Percentiles rank a stretch among this genome's conserved stretches.
phyloP scores from a whole-genome alignment of 2,113 vertebrate species.

The Microtus richardsoni region DNA sequence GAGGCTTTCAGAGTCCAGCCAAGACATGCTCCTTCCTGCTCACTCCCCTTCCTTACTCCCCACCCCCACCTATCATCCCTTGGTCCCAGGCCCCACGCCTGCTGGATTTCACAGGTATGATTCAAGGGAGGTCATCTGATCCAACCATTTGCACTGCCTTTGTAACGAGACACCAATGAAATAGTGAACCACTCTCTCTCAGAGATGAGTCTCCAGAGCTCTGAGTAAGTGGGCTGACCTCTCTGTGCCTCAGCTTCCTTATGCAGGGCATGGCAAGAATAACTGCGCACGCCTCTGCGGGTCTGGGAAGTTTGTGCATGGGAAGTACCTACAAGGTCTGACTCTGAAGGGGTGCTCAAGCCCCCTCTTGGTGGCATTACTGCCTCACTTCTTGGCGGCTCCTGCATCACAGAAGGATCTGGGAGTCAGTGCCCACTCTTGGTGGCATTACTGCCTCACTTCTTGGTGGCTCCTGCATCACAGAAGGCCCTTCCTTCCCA shows the following conservation, averaged over 20 bases:
- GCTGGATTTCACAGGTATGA: neutral
- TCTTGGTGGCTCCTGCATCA: neutral
- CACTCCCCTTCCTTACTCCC: neutral
- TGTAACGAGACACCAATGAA: neutral
- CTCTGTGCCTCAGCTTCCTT: neutral
- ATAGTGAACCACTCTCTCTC: neutral
- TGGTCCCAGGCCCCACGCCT: fast-evolving
- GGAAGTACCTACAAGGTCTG: neutral
- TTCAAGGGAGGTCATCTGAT: neutral
- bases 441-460: neutral
- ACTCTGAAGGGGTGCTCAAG: neutral
- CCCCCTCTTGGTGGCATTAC: too few relatives aligned
- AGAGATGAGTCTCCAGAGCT: neutral
- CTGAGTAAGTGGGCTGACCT: neutral
- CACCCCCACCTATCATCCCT: neutral
- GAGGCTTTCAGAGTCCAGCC: neutral
- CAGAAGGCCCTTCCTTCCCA: neutral
- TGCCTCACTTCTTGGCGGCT: neutral
- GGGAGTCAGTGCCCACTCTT: neutral
- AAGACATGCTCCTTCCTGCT: neutral
- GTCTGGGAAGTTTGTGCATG: fast-evolving
- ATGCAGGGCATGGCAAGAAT: neutral
- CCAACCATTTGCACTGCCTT: neutral
- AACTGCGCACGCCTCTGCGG: fast-evolving
- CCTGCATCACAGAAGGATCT: neutral